These are phyloP conservation scores for Coelopa frigida DNA, from an alignment of 1,140 invertebrate species.

Conservation along the genomic window DNA sequence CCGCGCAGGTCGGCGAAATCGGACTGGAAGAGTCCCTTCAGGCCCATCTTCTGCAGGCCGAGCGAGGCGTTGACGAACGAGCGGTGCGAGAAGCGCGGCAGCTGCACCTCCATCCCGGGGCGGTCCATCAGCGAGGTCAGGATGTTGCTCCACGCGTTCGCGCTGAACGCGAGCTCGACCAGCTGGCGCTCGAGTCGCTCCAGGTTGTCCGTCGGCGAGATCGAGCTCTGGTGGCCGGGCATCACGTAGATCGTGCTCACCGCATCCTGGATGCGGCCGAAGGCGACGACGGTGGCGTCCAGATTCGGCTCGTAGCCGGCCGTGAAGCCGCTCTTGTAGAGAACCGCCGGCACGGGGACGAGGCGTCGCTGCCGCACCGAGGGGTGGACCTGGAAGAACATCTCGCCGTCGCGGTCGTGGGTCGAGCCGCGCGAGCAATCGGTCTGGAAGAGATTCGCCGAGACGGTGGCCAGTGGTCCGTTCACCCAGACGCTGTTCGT, in stretches of 20 bases:
- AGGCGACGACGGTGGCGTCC: slow-evolving; percentile 70
- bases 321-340: slow-evolving; percentile 65
- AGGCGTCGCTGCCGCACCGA: slow-evolving; percentile 67
- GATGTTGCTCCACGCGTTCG: slow-evolving; percentile 64
- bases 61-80: slow-evolving; percentile 71
- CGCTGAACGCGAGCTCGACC: slow-evolving; percentile 56
- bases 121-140: slow-evolving; percentile 64
- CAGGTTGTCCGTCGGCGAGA: slow-evolving; percentile 67
- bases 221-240: slow-evolving; percentile 67
- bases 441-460: slow-evolving; percentile 73
- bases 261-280: slow-evolving; percentile 61
- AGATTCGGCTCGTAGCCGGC: slow-evolving; percentile 74
- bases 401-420: slow-evolving; percentile 67
- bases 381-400: slow-evolving; percentile 75
- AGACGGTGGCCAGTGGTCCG: slow-evolving; percentile 67
- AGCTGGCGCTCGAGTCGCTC: slow-evolving; percentile 62
- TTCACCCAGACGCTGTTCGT: slow-evolving; percentile 60
- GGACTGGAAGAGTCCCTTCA: slow-evolving; percentile 66
- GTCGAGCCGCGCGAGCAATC: slow-evolving; percentile 64
- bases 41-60: slow-evolving; percentile 68
- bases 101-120: slow-evolving; percentile 66
- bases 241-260: slow-evolving; percentile 72
- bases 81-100: slow-evolving; percentile 74
- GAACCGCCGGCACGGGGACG: slow-evolving; percentile 71
- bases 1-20: slow-evolving; percentile 70